A percentile compares a stretch with the other conserved stretches of the same genome.
These are phyloP conservation scores for Poeciliopsis occidentalis DNA, from an alignment of 2,113 vertebrate genomes.

Conservation along the genomic window DNA sequence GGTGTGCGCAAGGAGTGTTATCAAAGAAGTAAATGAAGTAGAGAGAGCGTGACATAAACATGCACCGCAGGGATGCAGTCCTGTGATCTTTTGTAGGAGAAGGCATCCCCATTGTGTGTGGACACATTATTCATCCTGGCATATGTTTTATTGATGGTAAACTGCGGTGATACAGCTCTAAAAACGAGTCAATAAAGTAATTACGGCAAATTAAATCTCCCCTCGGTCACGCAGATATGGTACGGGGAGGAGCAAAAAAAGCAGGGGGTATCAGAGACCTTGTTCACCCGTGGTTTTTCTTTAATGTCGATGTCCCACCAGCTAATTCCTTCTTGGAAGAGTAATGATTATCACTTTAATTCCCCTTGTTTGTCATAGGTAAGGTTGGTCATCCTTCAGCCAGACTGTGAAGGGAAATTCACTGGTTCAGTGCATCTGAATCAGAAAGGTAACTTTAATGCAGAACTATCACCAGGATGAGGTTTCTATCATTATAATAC, in stretches of 20 bases:
- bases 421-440: constrained; percentile 37
- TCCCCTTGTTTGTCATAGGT: constrained; percentile 72
- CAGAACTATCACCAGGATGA: constrained; percentile 28
- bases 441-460: constrained; percentile 54
- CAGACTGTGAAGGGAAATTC: constrained; percentile 52
- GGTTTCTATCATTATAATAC: constrained; percentile 58
- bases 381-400: constrained; percentile 64
- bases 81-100: constrained; percentile 64
- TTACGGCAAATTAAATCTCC: constrained; percentile 80
- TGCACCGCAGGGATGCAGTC: constrained; percentile 52
- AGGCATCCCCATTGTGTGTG: constrained; percentile 60
- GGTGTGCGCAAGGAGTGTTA: constrained; percentile 15
- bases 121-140: constrained; percentile 76
- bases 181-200: constrained; percentile 84
- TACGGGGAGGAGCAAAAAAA: constrained; percentile 32
- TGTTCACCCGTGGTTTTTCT: constrained; percentile 72
- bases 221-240: constrained; percentile 59
- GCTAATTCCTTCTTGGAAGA: constrained; percentile 75
- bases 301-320: constrained; percentile 64
- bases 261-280: constrained; percentile 64
- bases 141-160: constrained; percentile 81
- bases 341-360: constrained; percentile 78
- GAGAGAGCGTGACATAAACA: constrained; percentile 48
- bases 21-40: constrained; percentile 40
- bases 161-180: constrained; percentile 73